Evolutionary conservation across 23 tunicate species (phyloP).

Genomic region (Oikopleura albicans): DNA sequence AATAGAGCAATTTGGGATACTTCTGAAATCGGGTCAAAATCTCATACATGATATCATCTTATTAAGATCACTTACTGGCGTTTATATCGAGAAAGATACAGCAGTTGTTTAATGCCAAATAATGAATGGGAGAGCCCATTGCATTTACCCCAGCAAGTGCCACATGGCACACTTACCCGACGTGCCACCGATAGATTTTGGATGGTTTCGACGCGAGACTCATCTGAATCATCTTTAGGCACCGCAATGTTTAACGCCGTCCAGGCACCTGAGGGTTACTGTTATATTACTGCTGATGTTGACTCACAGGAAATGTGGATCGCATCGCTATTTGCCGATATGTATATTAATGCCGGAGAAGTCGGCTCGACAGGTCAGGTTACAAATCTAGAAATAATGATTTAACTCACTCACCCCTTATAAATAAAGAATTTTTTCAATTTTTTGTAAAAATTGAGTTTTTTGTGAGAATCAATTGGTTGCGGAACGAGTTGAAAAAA

Average conservation of each 20-base stretch:
- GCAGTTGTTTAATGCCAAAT: background rate
- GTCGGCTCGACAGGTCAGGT: background rate
- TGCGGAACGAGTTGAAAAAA: too few species aligned
- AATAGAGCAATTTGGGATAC: too few species aligned
- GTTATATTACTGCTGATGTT: slow-evolving; percentile 89
- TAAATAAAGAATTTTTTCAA: too few species aligned
- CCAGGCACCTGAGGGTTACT: slow-evolving; percentile 56
- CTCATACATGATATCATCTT: too few species aligned
- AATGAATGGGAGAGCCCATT: slow-evolving; percentile 22
- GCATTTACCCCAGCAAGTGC: slow-evolving; percentile 41
- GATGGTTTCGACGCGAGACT: slow-evolving; percentile 41
- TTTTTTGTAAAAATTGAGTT: too few species aligned
- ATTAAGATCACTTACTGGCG: background rate
- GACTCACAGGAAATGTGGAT: slow-evolving; percentile 95
- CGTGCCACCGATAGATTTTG: slow-evolving; percentile 70
- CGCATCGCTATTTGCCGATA: slow-evolving; percentile 70
- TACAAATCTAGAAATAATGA: too few species aligned
- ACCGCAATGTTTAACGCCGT: slow-evolving; percentile 48
- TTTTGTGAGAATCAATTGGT: too few species aligned
- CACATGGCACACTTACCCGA: slow-evolving; percentile 61
- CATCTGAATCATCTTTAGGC: slow-evolving; percentile 18
- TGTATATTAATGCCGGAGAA: slow-evolving; percentile 1
- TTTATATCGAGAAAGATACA: background rate
- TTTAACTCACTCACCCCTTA: too few species aligned
- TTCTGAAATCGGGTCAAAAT: too few species aligned